Conservation (phyloP, 2,797 vertebrate species). For the Acrossocheilus wenchowensis region DNA sequence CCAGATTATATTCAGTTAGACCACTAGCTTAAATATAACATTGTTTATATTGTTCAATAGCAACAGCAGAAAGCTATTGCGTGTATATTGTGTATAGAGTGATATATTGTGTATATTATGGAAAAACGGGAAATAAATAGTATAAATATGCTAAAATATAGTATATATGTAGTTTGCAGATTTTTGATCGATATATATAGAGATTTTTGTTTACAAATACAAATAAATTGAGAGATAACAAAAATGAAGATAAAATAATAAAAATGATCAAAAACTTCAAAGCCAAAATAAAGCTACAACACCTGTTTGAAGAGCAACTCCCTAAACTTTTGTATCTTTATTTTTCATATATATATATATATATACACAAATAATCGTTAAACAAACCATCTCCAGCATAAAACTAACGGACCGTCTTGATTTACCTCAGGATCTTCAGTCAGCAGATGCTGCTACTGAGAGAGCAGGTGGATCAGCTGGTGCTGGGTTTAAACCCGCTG, state of each 20-base stretch:
- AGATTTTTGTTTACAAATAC: not conserved
- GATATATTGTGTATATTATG: not conserved
- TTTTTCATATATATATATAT: not conserved
- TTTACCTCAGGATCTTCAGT: constrained; percentile 49
- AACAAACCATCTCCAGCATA: not conserved
- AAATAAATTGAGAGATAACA: not conserved
- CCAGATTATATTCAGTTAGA: not conserved
- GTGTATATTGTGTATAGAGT: not conserved
- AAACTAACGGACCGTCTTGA: constrained; percentile 14
- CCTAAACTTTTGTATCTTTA: not conserved
- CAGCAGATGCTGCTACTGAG: constrained; percentile 6
- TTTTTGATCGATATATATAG: not conserved
- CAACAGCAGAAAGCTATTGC: not conserved
- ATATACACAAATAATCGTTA: not conserved
- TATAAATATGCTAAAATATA: not conserved
- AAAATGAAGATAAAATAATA: not conserved
- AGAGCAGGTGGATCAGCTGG: constrained; percentile 35
- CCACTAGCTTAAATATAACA: not conserved
- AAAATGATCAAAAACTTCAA: not conserved
- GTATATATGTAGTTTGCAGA: not conserved
- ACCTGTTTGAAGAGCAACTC: not conserved
- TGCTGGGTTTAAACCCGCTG: constrained; percentile 18
- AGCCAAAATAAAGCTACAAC: not conserved
- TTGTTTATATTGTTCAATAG: not conserved
- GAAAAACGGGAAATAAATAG: not conserved